A percentile compares a stretch with the other conserved stretches of the same genome.
Conservation (phyloP, 2,888 invertebrate species). For the Dorcus parallelipipedus region DNA sequence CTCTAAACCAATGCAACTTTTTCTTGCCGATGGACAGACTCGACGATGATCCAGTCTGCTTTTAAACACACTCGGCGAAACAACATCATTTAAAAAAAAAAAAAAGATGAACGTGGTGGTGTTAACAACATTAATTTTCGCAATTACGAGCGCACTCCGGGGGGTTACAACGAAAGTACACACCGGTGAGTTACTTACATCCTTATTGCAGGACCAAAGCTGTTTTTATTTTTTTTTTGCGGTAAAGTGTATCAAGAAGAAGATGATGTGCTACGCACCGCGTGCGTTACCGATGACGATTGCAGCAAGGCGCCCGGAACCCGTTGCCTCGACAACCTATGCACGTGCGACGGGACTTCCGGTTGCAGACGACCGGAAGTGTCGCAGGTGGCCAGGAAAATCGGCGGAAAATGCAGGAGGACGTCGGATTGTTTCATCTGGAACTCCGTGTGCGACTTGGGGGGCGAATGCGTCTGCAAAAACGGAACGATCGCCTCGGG, state of each 20-base stretch:
- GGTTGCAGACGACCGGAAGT: conserved; percentile 1
- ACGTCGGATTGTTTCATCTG: conserved; percentile 33
- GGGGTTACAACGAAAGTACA: background rate
- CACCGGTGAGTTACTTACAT: background rate
- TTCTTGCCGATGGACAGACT: no score
- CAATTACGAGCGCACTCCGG: background rate
- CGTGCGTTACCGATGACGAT: background rate
- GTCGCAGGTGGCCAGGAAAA: conserved; percentile 25
- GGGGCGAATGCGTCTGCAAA: conserved; percentile 30
- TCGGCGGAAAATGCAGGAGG: conserved; percentile 32
- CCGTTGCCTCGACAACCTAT: conserved; percentile 12
- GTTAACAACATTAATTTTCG: no score
- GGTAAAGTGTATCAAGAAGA: background rate
- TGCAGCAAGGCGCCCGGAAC: conserved; percentile 8
- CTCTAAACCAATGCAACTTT: no score
- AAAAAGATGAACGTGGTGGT: no score
- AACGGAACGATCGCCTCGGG: conserved; percentile 25
- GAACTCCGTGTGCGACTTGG: conserved; percentile 27
- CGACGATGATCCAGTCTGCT: no score
- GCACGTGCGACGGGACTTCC: conserved; percentile 8
- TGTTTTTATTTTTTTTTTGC: background rate
- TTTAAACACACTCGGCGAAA: no score
- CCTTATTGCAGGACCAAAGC: background rate
- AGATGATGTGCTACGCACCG: background rate
- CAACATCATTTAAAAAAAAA: no score